Percentiles rank a stretch among this genome's conserved stretches.
Conservation (phyloP, 2,888 invertebrate species). For the Pyrrhosoma nymphula region DNA sequence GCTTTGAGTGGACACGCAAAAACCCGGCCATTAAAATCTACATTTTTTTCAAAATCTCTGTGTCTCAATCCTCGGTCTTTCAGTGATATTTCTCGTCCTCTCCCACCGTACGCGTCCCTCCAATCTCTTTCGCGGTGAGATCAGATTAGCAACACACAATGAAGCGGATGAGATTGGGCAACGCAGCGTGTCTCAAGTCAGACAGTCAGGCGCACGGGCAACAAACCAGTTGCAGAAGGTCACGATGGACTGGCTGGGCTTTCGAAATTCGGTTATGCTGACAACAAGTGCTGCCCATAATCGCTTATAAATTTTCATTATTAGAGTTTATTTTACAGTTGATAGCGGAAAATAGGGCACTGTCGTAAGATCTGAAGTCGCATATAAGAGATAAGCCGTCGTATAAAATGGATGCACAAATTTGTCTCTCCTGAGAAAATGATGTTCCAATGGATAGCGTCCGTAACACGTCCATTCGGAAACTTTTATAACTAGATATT, state of each 20-base stretch:
- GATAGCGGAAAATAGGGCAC: neutral
- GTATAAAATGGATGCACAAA: neutral
- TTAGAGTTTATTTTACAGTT: neutral
- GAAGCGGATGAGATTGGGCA: neutral
- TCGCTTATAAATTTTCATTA: neutral
- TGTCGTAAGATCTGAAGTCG: neutral
- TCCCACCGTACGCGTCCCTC: neutral
- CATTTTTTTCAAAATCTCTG: neutral
- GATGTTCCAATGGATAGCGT: neutral
- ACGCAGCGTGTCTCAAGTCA: neutral
- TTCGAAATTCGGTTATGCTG: neutral
- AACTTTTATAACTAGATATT: no score
- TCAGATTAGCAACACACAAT: neutral
- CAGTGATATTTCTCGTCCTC: neutral
- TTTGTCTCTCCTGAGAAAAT: neutral
- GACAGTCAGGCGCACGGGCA: no score
- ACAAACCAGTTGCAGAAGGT: neutral
- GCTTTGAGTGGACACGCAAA: no score
- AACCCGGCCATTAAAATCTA: no score
- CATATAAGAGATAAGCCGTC: neutral
- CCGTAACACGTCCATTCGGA: neutral
- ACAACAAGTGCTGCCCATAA: neutral
- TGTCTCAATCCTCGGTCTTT: neutral
- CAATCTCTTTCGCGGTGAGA: neutral
- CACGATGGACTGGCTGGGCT: neutral